Percentiles rank a stretch among this genome's conserved stretches.
Conservation (phyloP, 2,113 vertebrate genomes). For the Megalops atlanticus region DNA sequence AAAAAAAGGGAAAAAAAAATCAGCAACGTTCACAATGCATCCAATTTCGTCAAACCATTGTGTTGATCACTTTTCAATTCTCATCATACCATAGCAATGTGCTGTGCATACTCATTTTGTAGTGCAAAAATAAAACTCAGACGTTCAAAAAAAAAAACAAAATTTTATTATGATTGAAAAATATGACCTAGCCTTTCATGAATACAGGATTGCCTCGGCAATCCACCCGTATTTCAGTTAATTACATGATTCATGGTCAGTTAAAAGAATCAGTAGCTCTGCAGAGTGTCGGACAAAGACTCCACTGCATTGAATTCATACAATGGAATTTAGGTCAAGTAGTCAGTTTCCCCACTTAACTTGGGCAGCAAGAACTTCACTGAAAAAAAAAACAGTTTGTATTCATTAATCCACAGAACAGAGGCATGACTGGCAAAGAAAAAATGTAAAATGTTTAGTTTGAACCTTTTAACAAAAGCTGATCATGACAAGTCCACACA, state of each 20-base stretch:
- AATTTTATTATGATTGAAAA: constrained; percentile 51
- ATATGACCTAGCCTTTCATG: constrained; percentile 37
- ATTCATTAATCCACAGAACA: background rate
- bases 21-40: background rate
- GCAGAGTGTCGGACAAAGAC: constrained; percentile 14
- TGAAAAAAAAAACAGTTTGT: too few relatives aligned
- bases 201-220: constrained; percentile 39
- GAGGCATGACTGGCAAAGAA: background rate
- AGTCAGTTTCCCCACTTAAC: constrained; percentile 2
- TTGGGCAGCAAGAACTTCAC: background rate
- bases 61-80: background rate
- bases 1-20: background rate
- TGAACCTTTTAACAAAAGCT: background rate
- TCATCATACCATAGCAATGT: too few relatives aligned
- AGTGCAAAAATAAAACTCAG: constrained; percentile 37
- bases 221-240: constrained; percentile 22
- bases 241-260: constrained; percentile 27
- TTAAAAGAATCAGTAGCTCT: constrained; percentile 30
- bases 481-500: background rate
- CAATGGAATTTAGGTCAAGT: constrained; percentile 2
- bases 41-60: too few relatives aligned
- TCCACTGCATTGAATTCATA: background rate
- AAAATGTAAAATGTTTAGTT: background rate
- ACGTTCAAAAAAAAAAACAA: constrained; percentile 11
- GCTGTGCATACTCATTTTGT: too few relatives aligned